Base-by-base conservation (phyloP, 2,888 invertebrate species). In the Diogma glabrata region DNA sequence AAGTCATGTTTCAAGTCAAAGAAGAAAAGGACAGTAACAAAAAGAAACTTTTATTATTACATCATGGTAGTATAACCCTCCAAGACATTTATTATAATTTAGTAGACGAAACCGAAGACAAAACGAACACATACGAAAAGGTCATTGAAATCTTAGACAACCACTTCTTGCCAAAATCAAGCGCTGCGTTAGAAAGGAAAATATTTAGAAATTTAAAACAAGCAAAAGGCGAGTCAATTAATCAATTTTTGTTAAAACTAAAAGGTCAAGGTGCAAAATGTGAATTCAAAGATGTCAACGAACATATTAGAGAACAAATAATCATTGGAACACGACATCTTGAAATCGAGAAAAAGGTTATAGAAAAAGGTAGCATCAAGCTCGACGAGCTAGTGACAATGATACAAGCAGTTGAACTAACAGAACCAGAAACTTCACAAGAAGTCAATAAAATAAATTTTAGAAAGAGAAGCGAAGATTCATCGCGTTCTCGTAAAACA, bases 181-280 rank as follows among this genome's bases (percentile, higher is more conserved):
- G 30, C 22, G 10, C 33, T 12, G 30, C 36, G 7, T 36, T 26
- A n/a, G 61, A 63, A 56, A 24, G 60, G 9, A 57, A 61, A 51
- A 4, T 59, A 14, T 61, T 62, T 54, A 46, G 60, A 1, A 43
- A 57, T 7, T 50, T 59, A 1, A 52, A 59, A 58, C 48, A 60
- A 50, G 59, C 60, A 60, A 36, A 36, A 23, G 55, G 47, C 2
- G 61, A 63, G 36, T 60, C 57, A 43, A 60, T 63, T 49, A 59
- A 60, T 24, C 61, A 59, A 38, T 63, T 61, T 49, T 19, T 61
- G 6, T 43, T 59, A 14, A 51, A 58, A 45, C 46, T 61, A 17
- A 24, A 36, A 6, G 22, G 9, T 14, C 48, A 49, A 36, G 48
- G 30, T 20, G 36, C 19, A 10, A 24, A 26, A 22, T 49, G 48